Base-by-base conservation (phyloP, 2,888 invertebrate species). In the Drosophila kokeensis region DNA sequence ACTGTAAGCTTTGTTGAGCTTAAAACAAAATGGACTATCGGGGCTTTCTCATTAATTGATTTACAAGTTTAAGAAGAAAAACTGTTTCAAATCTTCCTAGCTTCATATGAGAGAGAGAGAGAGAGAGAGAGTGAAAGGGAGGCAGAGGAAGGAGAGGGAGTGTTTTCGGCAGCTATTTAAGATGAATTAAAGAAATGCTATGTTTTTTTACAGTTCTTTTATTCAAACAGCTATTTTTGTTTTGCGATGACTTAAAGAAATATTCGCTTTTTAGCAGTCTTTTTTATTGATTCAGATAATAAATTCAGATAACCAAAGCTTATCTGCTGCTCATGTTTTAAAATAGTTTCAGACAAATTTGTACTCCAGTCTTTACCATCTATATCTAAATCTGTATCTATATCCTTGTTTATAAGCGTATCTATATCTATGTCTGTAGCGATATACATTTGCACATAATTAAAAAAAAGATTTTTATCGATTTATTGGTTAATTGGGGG, bases 401-500 rank as follows among this genome's bases (percentile, higher is more conserved):
- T 15, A 21, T 45, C 10, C 32, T 32, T 11, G 11, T 11, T 32
- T 32, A 11, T 32, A 32, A 4, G 0, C 32, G 32, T 32, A 36
- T 18, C 7, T 36, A 36, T 7, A 7, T 6, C 3, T 21, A 7
- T 13, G 7, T 15, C 4, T 21, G 21, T 21, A 15, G 4, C 1
- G 7, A 7, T 8, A 21, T 45, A 45, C 21, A 4, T 15, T 24
- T 15, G 45, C 21, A 24, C 29, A 29, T 29, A 11, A n/a, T n/a
- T n/a, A 6, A 50, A 50, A 11, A 49, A 5, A 18, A 21, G 18
- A 49, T 49, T 49, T 4, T 29, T 53, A 21, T n/a, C 11, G 18
- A n/a, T 32, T 36, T 11, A 29, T 29, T 30, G 10, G n/a, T 24
- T 55, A 77, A 72, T 76, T 27, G 48, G 48, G 27, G 34, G 52